Percentiles rank a stretch among this genome's conserved stretches.
phyloP scores from a whole-genome alignment of 2,797 vertebrate species.

The Paramormyrops hopkinsi region DNA sequence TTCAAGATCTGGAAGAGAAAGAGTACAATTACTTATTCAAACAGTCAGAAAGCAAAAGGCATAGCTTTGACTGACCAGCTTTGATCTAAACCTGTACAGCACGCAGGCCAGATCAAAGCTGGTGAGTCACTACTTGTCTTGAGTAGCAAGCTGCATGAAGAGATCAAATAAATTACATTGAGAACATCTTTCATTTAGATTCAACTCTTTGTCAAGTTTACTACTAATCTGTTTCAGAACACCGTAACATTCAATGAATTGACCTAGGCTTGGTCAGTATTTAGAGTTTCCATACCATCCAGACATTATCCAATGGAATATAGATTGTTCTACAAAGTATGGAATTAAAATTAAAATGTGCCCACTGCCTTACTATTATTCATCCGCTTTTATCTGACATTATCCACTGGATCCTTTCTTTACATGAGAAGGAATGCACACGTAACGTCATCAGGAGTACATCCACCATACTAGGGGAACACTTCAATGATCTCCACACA shows the following conservation, averaged over 20 bases:
- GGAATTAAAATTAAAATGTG: background rate
- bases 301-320: background rate
- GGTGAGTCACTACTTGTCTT: background rate
- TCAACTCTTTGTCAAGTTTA: background rate
- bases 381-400: background rate
- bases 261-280: background rate
- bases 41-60: background rate
- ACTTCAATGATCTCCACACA: too few species aligned
- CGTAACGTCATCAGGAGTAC: background rate
- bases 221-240: background rate
- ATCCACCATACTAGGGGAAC: too few species aligned
- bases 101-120: background rate
- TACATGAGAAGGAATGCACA: background rate
- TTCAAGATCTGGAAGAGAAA: constrained; percentile 59
- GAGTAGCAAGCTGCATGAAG: background rate
- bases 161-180: background rate
- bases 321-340: background rate
- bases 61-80: background rate
- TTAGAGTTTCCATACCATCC: background rate
- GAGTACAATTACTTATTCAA: background rate
- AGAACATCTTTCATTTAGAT: background rate
- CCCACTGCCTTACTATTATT: background rate
- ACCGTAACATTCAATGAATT: background rate
- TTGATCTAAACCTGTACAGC: background rate
- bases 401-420: background rate